These are phyloP conservation scores for Agelas oroides DNA, from an alignment of 37 sponge, comb jelly and placozoan genomes.

Conservation along the genomic window DNA sequence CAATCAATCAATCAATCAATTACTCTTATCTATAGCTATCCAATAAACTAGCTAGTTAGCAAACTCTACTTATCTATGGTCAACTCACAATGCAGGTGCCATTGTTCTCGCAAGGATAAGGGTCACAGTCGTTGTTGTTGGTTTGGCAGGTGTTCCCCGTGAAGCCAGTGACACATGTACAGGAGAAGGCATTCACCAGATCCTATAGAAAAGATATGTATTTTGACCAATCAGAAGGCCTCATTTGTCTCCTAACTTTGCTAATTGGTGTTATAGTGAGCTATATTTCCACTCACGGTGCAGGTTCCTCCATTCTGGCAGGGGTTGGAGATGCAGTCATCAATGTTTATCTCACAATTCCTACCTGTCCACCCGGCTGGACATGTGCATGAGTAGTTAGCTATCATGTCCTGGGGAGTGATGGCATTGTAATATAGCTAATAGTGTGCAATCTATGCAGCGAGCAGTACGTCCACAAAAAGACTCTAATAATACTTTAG, in stretches of 20 bases:
- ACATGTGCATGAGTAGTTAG: slow-evolving; percentile 65
- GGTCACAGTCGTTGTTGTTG: slow-evolving; percentile 18
- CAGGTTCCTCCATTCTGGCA: slow-evolving; percentile 72
- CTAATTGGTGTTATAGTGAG: too few species aligned
- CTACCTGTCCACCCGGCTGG: slow-evolving; percentile 63
- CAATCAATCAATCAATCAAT: too few species aligned
- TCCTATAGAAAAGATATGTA: background rate
- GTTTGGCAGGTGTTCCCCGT: background rate
- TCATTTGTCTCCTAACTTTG: too few species aligned
- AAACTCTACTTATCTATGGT: too few species aligned
- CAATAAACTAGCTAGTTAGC: too few species aligned
- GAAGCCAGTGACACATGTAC: too few species aligned
- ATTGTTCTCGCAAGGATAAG: background rate
- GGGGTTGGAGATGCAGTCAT: slow-evolving; percentile 61
- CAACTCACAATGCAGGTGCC: slow-evolving; percentile 37
- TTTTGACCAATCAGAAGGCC: background rate
- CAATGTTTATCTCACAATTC: slow-evolving; percentile 62
- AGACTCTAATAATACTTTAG: too few species aligned
- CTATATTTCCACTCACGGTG: background rate
- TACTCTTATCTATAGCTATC: too few species aligned
- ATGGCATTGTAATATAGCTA: too few species aligned
- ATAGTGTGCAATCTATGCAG: too few species aligned
- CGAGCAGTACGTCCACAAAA: too few species aligned
- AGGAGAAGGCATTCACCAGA: too few species aligned
- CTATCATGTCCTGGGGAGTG: background rate